Conservation (phyloP, 2,888 invertebrate genomes). For the Gari tellinella region DNA sequence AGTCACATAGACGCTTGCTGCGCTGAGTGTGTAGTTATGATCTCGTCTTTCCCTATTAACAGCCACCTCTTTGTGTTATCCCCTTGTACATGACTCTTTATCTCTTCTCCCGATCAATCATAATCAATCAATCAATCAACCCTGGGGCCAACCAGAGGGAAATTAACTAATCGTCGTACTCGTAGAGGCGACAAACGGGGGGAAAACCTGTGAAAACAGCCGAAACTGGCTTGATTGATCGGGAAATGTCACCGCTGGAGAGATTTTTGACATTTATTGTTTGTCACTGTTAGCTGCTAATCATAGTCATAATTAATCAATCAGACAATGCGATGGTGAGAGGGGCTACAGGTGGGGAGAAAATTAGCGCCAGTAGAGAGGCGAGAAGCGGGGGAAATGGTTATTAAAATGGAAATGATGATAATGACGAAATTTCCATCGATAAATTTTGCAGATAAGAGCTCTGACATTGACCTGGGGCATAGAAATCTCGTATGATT, state of each 20-base stretch:
- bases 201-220: neutral
- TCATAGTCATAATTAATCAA: slow-evolving; percentile 8
- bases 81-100: slow-evolving; percentile 45
- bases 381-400: too few species aligned
- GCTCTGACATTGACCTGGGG: too few species aligned
- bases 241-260: slow-evolving; percentile 30
- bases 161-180: slow-evolving; percentile 40
- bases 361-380: too few species aligned
- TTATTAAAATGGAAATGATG: too few species aligned
- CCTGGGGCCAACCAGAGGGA: slow-evolving; percentile 51
- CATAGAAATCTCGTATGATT: too few species aligned
- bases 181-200: slow-evolving; percentile 20
- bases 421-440: too few species aligned
- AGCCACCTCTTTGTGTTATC: slow-evolving; percentile 22
- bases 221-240: slow-evolving; percentile 41
- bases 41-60: too few species aligned
- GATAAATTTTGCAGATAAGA: too few species aligned
- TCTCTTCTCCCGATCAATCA: slow-evolving; percentile 58
- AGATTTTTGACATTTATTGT: slow-evolving; percentile 49
- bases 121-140: slow-evolving; percentile 69
- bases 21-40: too few species aligned
- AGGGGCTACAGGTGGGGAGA: too few species aligned
- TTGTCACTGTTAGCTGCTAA: slow-evolving; percentile 39
- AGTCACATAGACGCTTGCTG: too few species aligned
- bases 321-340: too few species aligned